Conservation (phyloP, 2,797 vertebrate genomes). For the Paedocypris micromegethes region DNA sequence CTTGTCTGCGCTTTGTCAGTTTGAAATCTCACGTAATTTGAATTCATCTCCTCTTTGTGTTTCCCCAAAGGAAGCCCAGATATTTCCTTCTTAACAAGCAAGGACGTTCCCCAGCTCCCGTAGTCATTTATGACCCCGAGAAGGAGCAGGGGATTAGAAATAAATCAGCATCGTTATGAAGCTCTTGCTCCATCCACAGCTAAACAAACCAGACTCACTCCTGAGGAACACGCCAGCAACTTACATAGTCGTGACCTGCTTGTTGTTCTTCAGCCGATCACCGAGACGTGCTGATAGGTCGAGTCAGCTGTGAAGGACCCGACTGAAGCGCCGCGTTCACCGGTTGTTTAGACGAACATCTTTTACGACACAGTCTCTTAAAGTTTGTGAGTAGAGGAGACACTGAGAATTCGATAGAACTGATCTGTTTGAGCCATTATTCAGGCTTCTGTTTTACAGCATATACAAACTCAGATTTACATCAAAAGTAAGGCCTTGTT, state of each 20-base stretch:
- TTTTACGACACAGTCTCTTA: slow-evolving; percentile 15
- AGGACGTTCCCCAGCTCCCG: slow-evolving; percentile 11
- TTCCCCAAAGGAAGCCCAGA: slow-evolving; percentile 16
- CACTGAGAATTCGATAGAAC: not conserved
- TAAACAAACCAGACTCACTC: slow-evolving; percentile 55
- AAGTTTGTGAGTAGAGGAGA: slow-evolving; percentile 4
- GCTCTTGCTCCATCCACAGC: slow-evolving; percentile 61
- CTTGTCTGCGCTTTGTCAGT: slow-evolving; percentile 11
- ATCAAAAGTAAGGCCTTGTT: too few relatives aligned
- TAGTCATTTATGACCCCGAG: slow-evolving; percentile 49
- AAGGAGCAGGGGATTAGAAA: slow-evolving; percentile 67
- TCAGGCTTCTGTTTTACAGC: not conserved
- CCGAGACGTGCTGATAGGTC: slow-evolving; percentile 78
- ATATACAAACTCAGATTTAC: too few relatives aligned
- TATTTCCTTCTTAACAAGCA: slow-evolving; percentile 26
- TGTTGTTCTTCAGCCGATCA: slow-evolving; percentile 75
- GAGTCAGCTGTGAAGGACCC: slow-evolving; percentile 77
- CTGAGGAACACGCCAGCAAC: slow-evolving; percentile 22
- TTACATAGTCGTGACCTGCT: slow-evolving; percentile 66
- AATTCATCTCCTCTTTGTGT: slow-evolving; percentile 13
- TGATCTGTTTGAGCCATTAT: not conserved
- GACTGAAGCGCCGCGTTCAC: slow-evolving; percentile 47
- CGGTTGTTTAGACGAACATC: slow-evolving; percentile 32
- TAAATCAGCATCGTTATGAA: slow-evolving; percentile 65
- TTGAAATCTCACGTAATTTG: slow-evolving; percentile 29